These are phyloP conservation scores for Aleiodes testaceus DNA, from an alignment of 2,888 invertebrate genomes.

Conservation along the genomic window DNA sequence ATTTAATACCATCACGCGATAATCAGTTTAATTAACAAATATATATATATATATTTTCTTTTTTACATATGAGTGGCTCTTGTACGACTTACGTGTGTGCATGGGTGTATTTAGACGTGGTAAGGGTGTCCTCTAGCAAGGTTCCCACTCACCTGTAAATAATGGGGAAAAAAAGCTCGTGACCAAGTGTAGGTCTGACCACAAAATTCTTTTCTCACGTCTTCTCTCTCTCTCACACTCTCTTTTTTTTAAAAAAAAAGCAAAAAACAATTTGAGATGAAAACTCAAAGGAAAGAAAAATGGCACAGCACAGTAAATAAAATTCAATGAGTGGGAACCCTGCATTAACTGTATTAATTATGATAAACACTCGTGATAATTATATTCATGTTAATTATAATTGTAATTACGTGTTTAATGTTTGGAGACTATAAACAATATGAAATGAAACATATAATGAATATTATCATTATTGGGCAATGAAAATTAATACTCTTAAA, in stretches of 20 bases:
- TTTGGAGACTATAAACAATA: conserved; percentile 34
- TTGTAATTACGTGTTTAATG: neutral
- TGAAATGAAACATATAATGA: conserved; percentile 36
- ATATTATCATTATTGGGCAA: conserved; percentile 5
- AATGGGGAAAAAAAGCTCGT: conserved; percentile 65
- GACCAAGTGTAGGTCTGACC: conserved; percentile 44
- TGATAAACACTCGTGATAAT: neutral
- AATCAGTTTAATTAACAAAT: neutral
- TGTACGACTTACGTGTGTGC: conserved; percentile 68
- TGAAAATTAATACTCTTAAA: conserved; percentile 6
- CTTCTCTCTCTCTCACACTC: neutral
- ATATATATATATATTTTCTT: neutral
- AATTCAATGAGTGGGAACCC: conserved; percentile 67
- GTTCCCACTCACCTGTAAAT: conserved; percentile 72
- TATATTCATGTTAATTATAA: conserved; percentile 16
- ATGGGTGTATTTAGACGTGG: conserved; percentile 66
- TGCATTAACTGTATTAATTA: conserved; percentile 47
- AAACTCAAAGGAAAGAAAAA: neutral
- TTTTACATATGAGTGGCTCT: conserved; percentile 51
- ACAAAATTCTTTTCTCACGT: conserved; percentile 7
- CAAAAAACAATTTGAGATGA: neutral
- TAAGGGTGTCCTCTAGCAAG: conserved; percentile 68
- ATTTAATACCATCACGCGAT: conserved; percentile 7
- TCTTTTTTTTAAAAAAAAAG: conserved; percentile 28
- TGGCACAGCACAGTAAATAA: conserved; percentile 6